Conservation (phyloP, 2,888 invertebrate genomes). For the Spilarctia lutea region DNA sequence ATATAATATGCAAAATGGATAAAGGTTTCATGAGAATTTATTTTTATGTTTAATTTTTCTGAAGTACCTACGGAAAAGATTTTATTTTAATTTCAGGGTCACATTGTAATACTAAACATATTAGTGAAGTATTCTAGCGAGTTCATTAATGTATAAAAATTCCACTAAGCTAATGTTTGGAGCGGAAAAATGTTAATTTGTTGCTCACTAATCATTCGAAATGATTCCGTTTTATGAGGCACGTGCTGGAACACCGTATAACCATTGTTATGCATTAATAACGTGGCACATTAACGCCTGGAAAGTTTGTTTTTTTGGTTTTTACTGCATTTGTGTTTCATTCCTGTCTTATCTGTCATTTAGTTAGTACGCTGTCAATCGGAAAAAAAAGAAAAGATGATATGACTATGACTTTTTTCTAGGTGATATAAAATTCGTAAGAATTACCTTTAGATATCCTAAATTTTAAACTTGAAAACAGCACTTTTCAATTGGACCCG, state of each 20-base stretch:
- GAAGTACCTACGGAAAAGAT: not conserved
- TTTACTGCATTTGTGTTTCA: not conserved
- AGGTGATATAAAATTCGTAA: conserved; percentile 5
- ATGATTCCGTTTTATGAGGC: conserved; percentile 26
- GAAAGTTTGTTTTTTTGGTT: conserved; percentile 36
- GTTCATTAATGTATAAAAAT: conserved; percentile 46
- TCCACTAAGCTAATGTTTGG: conserved; percentile 50
- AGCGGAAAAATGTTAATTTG: conserved; percentile 73
- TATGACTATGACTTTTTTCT: not conserved
- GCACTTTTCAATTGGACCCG: not conserved
- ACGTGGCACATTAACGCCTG: conserved; percentile 35
- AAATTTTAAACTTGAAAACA: not conserved
- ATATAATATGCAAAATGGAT: not conserved
- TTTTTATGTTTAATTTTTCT: not conserved
- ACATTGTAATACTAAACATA: conserved; percentile 36
- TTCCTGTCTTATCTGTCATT: conserved; percentile 5
- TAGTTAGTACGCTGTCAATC: not conserved
- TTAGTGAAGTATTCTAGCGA: conserved; percentile 36
- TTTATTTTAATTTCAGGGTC: not conserved
- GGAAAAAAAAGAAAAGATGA: not conserved
- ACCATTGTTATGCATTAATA: conserved; percentile 35
- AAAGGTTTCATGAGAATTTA: not conserved
- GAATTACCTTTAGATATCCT: not conserved
- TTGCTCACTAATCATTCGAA: conserved; percentile 44
- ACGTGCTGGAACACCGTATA: conserved; percentile 26